Evolutionary conservation across 2,113 vertebrate genomes (phyloP).

Genomic region (Cheirogaleus medius): DNA sequence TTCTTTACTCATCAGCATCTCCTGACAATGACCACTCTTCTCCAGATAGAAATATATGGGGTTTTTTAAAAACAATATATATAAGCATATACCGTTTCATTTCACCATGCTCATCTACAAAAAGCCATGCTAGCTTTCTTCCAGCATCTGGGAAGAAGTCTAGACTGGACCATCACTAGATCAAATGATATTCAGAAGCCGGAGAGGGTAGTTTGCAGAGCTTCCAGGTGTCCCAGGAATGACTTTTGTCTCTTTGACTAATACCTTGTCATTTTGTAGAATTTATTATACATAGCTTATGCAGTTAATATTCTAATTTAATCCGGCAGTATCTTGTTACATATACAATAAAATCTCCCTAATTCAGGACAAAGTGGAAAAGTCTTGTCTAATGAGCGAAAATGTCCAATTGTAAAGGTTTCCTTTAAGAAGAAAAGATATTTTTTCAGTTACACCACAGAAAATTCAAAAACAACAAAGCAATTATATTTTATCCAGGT

Average conservation of each 20-base stretch:
- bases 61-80: not conserved
- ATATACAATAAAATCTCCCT: not conserved
- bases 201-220: not conserved
- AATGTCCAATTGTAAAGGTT: constrained; percentile 42
- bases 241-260: constrained; percentile 14
- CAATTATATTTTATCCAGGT: constrained; percentile 26
- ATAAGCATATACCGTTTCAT: not conserved
- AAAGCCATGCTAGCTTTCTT: not conserved
- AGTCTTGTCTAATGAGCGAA: constrained; percentile 38
- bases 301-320: constrained; percentile 50
- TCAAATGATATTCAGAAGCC: not conserved
- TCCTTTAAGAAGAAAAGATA: not conserved
- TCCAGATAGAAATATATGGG: not conserved
- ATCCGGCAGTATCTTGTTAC: constrained; percentile 23
- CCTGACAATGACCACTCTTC: not conserved
- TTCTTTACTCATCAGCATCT: not conserved
- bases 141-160: not conserved
- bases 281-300: not conserved
- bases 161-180: not conserved
- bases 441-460: constrained; percentile 10
- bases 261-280: constrained; percentile 6
- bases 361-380: constrained; percentile 21
- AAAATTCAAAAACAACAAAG: constrained; percentile 49
- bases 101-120: not conserved
- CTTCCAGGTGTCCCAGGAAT: not conserved